Evolutionary conservation across 2,113 vertebrate species (phyloP).

Genomic region (Capricornis sumatraensis): DNA sequence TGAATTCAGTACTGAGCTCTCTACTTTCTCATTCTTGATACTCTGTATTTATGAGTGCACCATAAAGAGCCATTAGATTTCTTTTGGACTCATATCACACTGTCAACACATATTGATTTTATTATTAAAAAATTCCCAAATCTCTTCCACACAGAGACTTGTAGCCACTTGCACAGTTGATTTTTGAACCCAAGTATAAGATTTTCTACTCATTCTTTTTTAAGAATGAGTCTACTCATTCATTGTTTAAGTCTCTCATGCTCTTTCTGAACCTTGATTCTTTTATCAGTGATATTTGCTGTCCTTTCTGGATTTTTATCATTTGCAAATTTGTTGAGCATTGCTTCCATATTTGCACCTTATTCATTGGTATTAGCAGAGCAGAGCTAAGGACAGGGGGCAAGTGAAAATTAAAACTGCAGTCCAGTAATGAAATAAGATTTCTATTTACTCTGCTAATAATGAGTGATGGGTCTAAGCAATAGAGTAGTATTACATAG

Average conservation of each 20-base stretch:
- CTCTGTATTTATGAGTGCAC: background rate
- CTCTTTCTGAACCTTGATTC: constrained; percentile 11
- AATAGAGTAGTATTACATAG: background rate
- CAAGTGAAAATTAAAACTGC: constrained; percentile 1
- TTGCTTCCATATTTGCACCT: background rate
- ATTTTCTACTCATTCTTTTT: background rate
- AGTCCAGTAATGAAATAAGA: background rate
- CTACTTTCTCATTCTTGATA: background rate
- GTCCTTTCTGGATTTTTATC: background rate
- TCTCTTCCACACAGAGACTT: background rate
- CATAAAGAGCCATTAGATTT: background rate
- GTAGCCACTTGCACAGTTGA: background rate
- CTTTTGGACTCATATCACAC: background rate
- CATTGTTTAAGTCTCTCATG: background rate
- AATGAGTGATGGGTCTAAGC: background rate
- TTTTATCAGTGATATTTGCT: constrained; percentile 18
- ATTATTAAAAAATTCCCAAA: background rate
- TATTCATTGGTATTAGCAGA: background rate
- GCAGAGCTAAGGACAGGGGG: background rate
- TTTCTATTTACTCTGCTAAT: background rate
- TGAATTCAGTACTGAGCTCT: background rate
- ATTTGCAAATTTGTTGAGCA: background rate
- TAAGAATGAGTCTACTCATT: too few species aligned
- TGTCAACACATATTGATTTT: background rate
- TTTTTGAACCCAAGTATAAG: background rate